phyloP scores from a whole-genome alignment of 1,140 invertebrate genomes.

The Sycobia sp. region DNA sequence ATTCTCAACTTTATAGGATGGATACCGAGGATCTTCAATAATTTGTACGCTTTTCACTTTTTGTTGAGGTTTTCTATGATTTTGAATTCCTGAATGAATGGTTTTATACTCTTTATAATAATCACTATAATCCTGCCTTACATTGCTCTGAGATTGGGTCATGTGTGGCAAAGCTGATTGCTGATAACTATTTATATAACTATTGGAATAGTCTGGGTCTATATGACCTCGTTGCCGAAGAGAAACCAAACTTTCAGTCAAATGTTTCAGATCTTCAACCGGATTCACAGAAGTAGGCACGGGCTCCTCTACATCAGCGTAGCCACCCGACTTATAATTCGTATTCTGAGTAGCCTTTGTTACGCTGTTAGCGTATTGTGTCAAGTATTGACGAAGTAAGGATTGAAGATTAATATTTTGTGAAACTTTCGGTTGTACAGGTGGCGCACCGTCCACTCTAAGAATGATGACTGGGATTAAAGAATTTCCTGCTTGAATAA shows the following conservation, averaged over 20 bases:
- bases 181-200: too few species aligned
- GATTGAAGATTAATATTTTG: constrained; percentile 56
- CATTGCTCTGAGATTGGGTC: background rate
- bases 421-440: constrained; percentile 36
- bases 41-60: constrained; percentile 57
- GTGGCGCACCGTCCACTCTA: constrained; percentile 53
- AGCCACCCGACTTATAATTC: constrained; percentile 43
- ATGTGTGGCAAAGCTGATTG: too few species aligned
- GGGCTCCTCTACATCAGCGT: constrained; percentile 14
- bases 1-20: too few species aligned
- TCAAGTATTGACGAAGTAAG: constrained; percentile 54
- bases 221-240: constrained; percentile 21
- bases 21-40: constrained; percentile 52
- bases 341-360: constrained; percentile 43
- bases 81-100: background rate
- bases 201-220: constrained; percentile 13
- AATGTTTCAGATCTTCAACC: constrained; percentile 46
- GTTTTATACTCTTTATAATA: constrained; percentile 22
- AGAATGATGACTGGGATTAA: constrained; percentile 59
- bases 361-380: constrained; percentile 51
- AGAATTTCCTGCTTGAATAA: constrained; percentile 56
- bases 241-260: constrained; percentile 43
- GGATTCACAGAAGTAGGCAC: constrained; percentile 34
- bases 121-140: background rate
- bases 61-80: constrained; percentile 30